phyloP scores from a whole-genome alignment of 1,140 invertebrate species.

The Triops cancriformis region DNA sequence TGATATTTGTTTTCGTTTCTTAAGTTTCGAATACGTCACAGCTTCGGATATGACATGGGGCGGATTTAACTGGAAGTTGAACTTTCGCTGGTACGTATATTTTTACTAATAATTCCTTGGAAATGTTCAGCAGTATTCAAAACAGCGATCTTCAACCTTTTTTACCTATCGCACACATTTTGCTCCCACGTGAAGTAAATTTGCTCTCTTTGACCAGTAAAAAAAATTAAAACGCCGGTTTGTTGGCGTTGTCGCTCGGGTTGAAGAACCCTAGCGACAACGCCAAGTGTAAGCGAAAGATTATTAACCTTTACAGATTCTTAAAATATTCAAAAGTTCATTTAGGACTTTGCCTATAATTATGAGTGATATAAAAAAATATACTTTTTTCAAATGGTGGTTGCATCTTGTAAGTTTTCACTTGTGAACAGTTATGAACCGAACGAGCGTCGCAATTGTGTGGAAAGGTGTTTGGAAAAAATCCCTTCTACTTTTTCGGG shows the following conservation, averaged over 20 bases:
- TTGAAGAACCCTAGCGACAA: neutral
- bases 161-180: constrained; percentile 1
- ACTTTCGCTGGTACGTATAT: constrained; percentile 76
- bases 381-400: constrained; percentile 18
- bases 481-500: too few relatives aligned
- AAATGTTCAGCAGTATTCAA: too few relatives aligned
- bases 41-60: constrained; percentile 95
- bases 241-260: too few relatives aligned
- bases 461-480: too few relatives aligned
- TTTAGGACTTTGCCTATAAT: neutral
- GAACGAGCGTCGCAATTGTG: too few relatives aligned
- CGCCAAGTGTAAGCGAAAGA: too few relatives aligned
- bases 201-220: neutral
- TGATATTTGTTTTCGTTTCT: constrained; percentile 96
- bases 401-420: too few relatives aligned
- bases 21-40: constrained; percentile 52
- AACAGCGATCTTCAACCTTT: too few relatives aligned
- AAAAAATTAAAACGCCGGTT: neutral
- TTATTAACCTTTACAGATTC: too few relatives aligned
- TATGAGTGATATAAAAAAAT: neutral
- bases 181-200: too few relatives aligned
- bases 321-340: neutral
- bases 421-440: too few relatives aligned
- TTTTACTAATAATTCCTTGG: neutral
- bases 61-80: constrained; percentile 97